Conservation (phyloP, 1,140 invertebrate genomes). For the Drosophila fuyamai region DNA sequence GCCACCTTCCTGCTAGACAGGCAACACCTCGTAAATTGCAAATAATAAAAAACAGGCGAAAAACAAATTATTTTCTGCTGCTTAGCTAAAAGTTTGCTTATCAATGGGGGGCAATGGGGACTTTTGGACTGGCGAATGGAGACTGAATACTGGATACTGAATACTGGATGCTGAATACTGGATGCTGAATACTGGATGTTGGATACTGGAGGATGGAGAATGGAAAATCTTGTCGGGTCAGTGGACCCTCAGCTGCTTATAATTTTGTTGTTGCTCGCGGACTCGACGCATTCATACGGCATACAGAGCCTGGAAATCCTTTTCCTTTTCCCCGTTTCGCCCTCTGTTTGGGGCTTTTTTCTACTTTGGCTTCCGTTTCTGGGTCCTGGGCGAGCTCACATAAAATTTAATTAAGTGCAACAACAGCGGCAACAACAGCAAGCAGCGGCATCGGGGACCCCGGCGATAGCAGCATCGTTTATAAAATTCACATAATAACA, state of each 20-base stretch:
- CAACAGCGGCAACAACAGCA: conserved; percentile 56
- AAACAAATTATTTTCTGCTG: conserved; percentile 48
- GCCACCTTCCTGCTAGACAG: conserved; percentile 12
- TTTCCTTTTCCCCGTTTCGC: conserved; percentile 20
- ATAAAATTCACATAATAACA: conserved; percentile 84
- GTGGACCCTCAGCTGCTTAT: conserved; percentile 50
- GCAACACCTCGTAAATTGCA: conserved; percentile 36
- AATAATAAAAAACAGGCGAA: conserved; percentile 9
- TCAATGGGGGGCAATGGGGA: background rate
- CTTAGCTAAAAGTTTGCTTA: conserved; percentile 28
- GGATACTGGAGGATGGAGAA: background rate
- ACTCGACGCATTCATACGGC: conserved; percentile 29
- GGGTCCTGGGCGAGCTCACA: conserved; percentile 53
- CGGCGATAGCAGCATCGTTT: conserved; percentile 67
- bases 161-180: too few relatives aligned
- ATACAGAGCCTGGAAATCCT: conserved; percentile 52
- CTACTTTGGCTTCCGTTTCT: conserved; percentile 11
- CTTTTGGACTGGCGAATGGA: background rate
- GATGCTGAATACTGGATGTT: too few relatives aligned
- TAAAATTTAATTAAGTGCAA: conserved; percentile 84
- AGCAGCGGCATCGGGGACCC: conserved; percentile 18
- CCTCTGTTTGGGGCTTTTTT: background rate
- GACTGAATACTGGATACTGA: too few relatives aligned
- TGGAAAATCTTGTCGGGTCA: conserved; percentile 12
- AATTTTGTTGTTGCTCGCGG: conserved; percentile 40